A percentile compares a stretch with the other conserved stretches of the same genome.
Conservation (phyloP, 2,888 invertebrate genomes). For the Buathra laborator region DNA sequence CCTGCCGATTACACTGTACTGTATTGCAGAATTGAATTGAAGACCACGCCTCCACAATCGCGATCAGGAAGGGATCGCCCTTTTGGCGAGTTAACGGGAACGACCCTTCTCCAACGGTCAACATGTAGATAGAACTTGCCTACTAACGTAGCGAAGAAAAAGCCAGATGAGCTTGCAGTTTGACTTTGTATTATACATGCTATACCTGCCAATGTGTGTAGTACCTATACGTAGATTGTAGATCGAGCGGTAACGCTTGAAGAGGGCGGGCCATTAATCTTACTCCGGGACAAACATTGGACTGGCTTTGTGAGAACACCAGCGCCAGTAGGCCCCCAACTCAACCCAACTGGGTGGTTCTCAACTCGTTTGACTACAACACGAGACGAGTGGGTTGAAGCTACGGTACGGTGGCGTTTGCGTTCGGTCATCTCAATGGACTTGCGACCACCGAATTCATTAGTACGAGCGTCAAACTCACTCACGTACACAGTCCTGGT, state of each 20-base stretch:
- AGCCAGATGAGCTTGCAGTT: constrained; percentile 73
- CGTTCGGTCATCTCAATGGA: constrained; percentile 25
- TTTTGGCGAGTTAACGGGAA: not conserved
- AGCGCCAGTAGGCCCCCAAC: not conserved
- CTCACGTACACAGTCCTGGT: not conserved
- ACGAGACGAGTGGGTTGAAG: constrained; percentile 12
- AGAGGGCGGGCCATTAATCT: constrained; percentile 63
- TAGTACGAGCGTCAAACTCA: constrained; percentile 6
- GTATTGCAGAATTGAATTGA: too few species aligned
- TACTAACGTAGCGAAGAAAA: constrained; percentile 6
- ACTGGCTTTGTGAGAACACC: constrained; percentile 39
- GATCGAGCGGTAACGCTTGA: constrained; percentile 35
- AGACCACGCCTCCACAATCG: not conserved
- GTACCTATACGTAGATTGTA: constrained; percentile 20
- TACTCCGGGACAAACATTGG: constrained; percentile 58
- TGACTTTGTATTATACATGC: constrained; percentile 63
- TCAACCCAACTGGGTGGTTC: constrained; percentile 7
- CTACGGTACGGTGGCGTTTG: constrained; percentile 21
- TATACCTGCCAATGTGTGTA: not conserved
- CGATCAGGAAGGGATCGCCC: not conserved
- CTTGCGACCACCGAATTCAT: constrained; percentile 57
- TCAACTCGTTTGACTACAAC: constrained; percentile 22
- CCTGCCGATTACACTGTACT: too few species aligned
- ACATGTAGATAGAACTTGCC: not conserved
- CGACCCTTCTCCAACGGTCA: not conserved